phyloP scores from a whole-genome alignment of 2,113 vertebrate species.

The Mobula hypostoma region DNA sequence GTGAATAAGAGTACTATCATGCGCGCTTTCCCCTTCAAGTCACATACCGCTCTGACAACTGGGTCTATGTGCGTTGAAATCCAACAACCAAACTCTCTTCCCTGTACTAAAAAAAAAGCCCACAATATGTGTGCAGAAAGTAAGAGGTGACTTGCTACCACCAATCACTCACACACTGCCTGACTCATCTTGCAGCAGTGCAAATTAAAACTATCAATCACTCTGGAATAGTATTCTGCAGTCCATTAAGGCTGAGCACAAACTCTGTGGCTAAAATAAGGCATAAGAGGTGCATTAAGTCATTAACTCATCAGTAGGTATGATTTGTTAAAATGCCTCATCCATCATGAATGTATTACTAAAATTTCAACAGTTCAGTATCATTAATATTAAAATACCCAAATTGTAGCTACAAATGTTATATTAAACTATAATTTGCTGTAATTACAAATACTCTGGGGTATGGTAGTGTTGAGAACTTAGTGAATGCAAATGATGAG shows the following conservation, averaged over 20 bases:
- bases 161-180: not conserved
- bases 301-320: not conserved
- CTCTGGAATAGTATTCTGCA: not conserved
- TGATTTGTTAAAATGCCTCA: not conserved
- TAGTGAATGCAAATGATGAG: not conserved
- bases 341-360: not conserved
- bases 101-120: no score
- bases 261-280: not conserved
- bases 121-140: not conserved
- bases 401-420: not conserved
- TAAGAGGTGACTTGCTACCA: not conserved
- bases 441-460: not conserved
- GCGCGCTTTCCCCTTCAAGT: no score
- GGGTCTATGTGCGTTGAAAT: not conserved
- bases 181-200: not conserved
- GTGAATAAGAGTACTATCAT: no score
- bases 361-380: not conserved
- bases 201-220: slow-evolving; percentile 33
- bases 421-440: not conserved
- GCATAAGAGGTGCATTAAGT: not conserved
- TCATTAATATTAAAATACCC: not conserved
- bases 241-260: not conserved
- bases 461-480: not conserved
- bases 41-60: not conserved
- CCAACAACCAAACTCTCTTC: not conserved